Evolutionary conservation across 2,797 vertebrate species (phyloP).

Genomic region (Eulemur albifrons): DNA sequence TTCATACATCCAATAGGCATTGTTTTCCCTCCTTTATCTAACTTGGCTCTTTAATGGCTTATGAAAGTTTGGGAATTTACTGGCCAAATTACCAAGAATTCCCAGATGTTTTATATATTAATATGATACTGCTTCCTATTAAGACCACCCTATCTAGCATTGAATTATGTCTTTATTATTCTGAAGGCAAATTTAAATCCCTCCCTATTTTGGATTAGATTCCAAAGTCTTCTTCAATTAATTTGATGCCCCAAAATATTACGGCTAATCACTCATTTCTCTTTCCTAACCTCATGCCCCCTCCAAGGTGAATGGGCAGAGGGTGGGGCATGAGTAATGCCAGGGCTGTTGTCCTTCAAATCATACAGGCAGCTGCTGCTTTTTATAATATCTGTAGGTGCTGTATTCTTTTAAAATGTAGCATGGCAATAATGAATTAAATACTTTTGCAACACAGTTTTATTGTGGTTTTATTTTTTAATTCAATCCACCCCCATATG

Average conservation of each 20-base stretch:
- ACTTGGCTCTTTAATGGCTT: not conserved
- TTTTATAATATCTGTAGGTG: not conserved
- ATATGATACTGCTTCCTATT: not conserved
- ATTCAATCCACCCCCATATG: not conserved
- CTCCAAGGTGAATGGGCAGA: not conserved
- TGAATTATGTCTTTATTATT: not conserved
- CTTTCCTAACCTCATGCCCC: not conserved
- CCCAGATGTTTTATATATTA: not conserved
- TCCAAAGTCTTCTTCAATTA: not conserved
- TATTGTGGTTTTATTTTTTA: not conserved
- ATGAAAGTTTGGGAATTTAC: not conserved
- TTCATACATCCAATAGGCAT: not conserved
- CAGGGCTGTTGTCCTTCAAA: not conserved
- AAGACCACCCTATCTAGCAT: not conserved
- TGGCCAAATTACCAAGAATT: not conserved
- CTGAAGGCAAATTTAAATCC: not conserved
- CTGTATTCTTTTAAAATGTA: not conserved
- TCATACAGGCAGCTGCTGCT: not conserved
- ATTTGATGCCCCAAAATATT: not conserved
- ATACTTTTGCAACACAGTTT: not conserved
- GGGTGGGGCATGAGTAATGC: rapidly evolving
- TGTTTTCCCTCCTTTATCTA: not conserved
- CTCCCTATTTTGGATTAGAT: not conserved
- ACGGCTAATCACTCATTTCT: not conserved
- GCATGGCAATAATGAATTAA: not conserved